phyloP scores from a whole-genome alignment of 2,888 invertebrate species.

The Pimpla rufipes region DNA sequence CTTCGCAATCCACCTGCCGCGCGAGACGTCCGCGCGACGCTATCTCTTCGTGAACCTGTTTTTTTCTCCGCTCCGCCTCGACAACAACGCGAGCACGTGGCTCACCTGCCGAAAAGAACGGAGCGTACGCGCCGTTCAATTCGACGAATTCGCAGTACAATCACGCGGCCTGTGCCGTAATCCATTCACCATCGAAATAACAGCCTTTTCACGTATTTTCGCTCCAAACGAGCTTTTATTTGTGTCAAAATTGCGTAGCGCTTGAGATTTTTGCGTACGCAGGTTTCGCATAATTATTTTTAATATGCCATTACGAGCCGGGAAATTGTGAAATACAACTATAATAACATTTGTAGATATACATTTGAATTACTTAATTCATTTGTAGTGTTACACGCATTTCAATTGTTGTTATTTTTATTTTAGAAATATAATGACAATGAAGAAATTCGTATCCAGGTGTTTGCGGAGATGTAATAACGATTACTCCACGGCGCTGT shows the following conservation, averaged over 20 bases:
- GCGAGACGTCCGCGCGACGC: constrained; percentile 14
- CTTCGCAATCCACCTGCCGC: constrained; percentile 48
- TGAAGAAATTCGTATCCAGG: background rate
- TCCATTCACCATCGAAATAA: background rate
- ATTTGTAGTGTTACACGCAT: background rate
- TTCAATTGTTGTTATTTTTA: background rate
- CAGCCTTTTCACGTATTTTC: background rate
- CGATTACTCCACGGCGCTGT: background rate
- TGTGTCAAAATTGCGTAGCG: background rate
- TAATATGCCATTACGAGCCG: background rate
- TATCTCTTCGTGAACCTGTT: constrained; percentile 38
- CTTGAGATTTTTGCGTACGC: background rate
- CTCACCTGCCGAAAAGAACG: constrained; percentile 38
- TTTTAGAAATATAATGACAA: background rate
- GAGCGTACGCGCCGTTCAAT: constrained; percentile 39
- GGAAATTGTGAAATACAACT: background rate
- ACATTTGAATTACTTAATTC: background rate
- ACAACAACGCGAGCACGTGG: constrained; percentile 1
- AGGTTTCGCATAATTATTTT: background rate
- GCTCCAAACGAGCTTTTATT: background rate
- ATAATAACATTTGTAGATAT: background rate
- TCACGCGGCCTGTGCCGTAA: background rate
- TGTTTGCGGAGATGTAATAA: background rate
- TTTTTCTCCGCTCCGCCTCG: constrained; percentile 24
- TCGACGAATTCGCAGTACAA: constrained; percentile 36